Evolutionary conservation across 2,888 invertebrate species (phyloP).

Genomic region (Ischnura elegans): DNA sequence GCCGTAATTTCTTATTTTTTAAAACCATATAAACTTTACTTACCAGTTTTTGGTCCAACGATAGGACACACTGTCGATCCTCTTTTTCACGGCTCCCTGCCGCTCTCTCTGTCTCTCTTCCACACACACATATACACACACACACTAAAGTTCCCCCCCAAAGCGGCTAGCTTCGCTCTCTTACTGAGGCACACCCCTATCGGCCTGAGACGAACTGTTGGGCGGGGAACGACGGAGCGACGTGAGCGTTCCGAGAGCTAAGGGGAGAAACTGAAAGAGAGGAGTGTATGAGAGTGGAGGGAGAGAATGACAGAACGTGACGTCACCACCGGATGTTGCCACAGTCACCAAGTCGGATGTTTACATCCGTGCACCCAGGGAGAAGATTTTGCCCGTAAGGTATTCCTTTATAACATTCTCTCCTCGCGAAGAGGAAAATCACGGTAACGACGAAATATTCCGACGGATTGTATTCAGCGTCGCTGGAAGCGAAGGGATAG

Average conservation of each 20-base stretch:
- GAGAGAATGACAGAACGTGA: slow-evolving; percentile 33
- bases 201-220: slow-evolving; percentile 64
- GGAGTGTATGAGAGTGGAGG: neutral
- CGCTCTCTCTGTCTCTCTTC: slow-evolving; percentile 52
- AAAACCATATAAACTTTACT: slow-evolving; percentile 17
- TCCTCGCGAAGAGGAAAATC: neutral
- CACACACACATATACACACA: slow-evolving; percentile 64
- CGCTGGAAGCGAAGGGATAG: slow-evolving; percentile 22
- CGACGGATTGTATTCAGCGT: slow-evolving; percentile 30
- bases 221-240: slow-evolving; percentile 60
- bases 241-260: slow-evolving; percentile 58
- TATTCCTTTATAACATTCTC: slow-evolving; percentile 34
- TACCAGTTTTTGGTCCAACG: slow-evolving; percentile 58
- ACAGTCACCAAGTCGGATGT: slow-evolving; percentile 67
- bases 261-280: slow-evolving; percentile 34
- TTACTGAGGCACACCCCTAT: slow-evolving; percentile 64
- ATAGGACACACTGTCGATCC: slow-evolving; percentile 40
- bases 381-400: slow-evolving; percentile 45
- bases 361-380: slow-evolving; percentile 57
- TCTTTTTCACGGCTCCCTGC: slow-evolving; percentile 46
- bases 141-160: slow-evolving; percentile 61
- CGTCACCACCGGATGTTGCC: slow-evolving; percentile 67
- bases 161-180: slow-evolving; percentile 60
- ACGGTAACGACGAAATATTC: neutral
- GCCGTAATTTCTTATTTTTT: slow-evolving; percentile 45